phyloP scores from a whole-genome alignment of 2,888 invertebrate species.

The Eilema sororculum region DNA sequence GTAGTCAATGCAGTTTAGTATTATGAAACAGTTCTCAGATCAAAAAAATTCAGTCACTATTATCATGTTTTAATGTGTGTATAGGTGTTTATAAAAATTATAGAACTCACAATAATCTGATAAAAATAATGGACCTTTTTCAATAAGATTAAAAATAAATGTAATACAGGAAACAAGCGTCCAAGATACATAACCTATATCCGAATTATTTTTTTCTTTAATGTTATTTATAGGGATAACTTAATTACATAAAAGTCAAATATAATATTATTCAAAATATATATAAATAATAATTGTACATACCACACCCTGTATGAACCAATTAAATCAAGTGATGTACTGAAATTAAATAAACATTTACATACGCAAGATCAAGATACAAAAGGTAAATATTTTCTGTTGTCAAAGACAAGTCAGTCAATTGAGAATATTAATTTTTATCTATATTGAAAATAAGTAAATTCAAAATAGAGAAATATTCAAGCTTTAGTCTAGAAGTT shows the following conservation, averaged over 20 bases:
- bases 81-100: not conserved
- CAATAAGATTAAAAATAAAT: not conserved
- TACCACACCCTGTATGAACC: constrained; percentile 3
- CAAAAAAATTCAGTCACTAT: not conserved
- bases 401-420: too few relatives aligned
- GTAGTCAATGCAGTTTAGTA: not conserved
- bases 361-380: not conserved
- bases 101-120: too few relatives aligned
- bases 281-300: constrained; percentile 5
- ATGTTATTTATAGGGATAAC: too few relatives aligned
- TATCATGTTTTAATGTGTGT: not conserved
- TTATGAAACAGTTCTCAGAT: not conserved
- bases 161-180: too few relatives aligned
- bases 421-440: too few relatives aligned
- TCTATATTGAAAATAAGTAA: not conserved
- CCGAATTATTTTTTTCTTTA: not conserved
- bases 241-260: too few relatives aligned
- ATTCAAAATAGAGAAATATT: not conserved
- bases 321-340: not conserved
- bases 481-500: too few relatives aligned
- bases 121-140: not conserved
- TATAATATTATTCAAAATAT: not conserved
- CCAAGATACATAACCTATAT: too few relatives aligned
- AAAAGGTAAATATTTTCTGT: not conserved
- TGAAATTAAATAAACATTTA: not conserved